Conservation (phyloP, 2,113 vertebrate genomes). For the Megaceryle maxima region DNA sequence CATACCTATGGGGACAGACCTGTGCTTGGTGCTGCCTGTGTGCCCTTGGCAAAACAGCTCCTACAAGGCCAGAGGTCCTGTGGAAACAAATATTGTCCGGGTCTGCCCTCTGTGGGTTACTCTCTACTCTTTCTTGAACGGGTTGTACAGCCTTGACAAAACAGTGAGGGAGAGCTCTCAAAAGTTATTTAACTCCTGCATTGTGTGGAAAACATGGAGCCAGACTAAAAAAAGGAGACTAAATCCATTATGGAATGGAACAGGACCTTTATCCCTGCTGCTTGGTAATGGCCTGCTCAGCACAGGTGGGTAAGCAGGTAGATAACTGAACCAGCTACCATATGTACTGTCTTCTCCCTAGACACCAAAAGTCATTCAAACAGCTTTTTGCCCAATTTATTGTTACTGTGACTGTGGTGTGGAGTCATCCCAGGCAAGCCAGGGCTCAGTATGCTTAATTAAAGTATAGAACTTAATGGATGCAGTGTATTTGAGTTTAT, state of each 20-base stretch:
- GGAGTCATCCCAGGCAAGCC: neutral
- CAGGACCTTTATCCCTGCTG: neutral
- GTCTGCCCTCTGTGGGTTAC: neutral
- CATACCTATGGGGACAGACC: neutral
- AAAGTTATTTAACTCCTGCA: neutral
- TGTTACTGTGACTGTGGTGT: neutral
- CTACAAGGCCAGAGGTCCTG: neutral
- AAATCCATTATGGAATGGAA: neutral
- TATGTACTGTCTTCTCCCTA: neutral
- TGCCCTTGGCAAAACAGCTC: neutral
- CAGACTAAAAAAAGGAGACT: neutral
- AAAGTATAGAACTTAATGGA: neutral
- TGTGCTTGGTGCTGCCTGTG: fast-evolving
- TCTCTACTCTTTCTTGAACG: neutral
- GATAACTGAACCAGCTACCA: fast-evolving
- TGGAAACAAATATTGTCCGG: neutral
- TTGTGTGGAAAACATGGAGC: neutral
- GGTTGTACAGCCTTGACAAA: neutral
- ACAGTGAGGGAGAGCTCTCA: neutral
- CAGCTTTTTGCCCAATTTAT: neutral
- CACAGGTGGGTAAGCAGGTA: neutral
- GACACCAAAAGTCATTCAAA: neutral
- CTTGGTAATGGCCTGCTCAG: neutral
- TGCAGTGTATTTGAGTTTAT: neutral
- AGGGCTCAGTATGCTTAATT: neutral